Evolutionary conservation across 2,888 invertebrate genomes (phyloP).

Genomic region (Nezara viridula): DNA sequence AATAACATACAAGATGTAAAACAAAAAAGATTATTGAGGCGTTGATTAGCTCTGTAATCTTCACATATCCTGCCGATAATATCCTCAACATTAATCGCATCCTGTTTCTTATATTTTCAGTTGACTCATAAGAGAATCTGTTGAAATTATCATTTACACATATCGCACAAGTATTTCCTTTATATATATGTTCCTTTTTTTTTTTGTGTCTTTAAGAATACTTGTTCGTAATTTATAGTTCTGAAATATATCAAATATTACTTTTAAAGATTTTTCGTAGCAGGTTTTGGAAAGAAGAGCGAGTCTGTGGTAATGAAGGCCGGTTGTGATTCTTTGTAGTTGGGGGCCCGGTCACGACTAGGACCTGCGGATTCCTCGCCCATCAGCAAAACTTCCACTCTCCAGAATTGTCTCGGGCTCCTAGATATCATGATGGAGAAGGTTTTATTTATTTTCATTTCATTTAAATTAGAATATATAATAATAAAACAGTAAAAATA

Average conservation of each 20-base stretch:
- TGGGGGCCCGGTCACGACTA: constrained; percentile 43
- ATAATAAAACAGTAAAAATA: no score
- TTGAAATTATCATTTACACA: not conserved
- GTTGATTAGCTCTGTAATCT: not conserved
- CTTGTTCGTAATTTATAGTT: not conserved
- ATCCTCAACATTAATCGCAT: not conserved
- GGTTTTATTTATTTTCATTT: no score
- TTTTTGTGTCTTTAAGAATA: no score
- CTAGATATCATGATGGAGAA: no score
- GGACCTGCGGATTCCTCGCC: not conserved
- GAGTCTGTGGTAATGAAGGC: not conserved
- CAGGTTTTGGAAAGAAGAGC: not conserved
- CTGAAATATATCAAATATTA: not conserved
- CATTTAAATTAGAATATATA: no score
- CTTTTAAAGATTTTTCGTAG: not conserved
- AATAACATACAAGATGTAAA: no score
- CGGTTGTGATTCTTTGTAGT: constrained; percentile 32
- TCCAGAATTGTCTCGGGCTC: not conserved
- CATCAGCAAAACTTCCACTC: not conserved
- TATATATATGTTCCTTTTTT: no score
- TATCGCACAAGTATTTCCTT: no score
- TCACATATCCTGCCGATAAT: not conserved
- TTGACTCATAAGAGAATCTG: not conserved
- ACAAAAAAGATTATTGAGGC: not conserved
- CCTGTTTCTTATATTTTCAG: not conserved